Percentiles rank a stretch among this genome's conserved stretches.
phyloP scores from a whole-genome alignment of 2,888 invertebrate genomes.

The Stenoptilia bipunctidactyla region DNA sequence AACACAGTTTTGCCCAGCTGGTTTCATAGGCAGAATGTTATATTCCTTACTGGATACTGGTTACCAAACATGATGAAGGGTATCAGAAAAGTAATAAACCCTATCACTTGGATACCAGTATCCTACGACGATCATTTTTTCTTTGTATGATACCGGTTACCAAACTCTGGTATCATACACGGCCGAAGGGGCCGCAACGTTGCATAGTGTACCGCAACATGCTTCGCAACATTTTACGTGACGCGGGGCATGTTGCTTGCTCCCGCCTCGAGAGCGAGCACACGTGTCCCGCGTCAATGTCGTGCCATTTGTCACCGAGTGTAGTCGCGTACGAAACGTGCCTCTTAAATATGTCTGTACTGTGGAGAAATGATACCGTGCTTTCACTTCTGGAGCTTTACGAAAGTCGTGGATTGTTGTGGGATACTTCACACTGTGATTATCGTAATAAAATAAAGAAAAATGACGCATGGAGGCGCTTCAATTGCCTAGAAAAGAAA shows the following conservation, averaged over 20 bases:
- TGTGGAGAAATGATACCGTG: constrained; percentile 9
- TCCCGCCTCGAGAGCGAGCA: constrained; percentile 15
- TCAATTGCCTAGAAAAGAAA: constrained; percentile 14
- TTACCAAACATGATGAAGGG: too few species aligned
- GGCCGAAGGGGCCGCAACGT: too few species aligned
- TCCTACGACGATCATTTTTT: too few species aligned
- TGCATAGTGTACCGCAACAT: too few species aligned
- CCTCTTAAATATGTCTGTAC: constrained; percentile 13
- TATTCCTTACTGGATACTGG: too few species aligned
- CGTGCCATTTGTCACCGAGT: constrained; percentile 14
- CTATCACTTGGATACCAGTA: too few species aligned
- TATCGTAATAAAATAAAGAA: constrained; percentile 18
- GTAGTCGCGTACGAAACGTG: constrained; percentile 16
- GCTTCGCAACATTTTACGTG: constrained; percentile 14
- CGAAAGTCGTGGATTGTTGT: constrained; percentile 14
- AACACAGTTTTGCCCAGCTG: too few species aligned
- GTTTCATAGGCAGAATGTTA: too few species aligned
- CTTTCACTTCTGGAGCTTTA: constrained; percentile 14
- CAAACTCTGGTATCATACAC: too few species aligned
- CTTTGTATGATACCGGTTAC: too few species aligned
- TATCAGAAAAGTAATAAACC: too few species aligned
- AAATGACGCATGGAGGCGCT: constrained; percentile 16
- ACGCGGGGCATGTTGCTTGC: constrained; percentile 14
- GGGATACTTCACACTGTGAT: constrained; percentile 16
- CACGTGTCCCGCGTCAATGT: constrained; percentile 15